phyloP scores from a whole-genome alignment of 2,113 vertebrate species.

The Alethe castanea region DNA sequence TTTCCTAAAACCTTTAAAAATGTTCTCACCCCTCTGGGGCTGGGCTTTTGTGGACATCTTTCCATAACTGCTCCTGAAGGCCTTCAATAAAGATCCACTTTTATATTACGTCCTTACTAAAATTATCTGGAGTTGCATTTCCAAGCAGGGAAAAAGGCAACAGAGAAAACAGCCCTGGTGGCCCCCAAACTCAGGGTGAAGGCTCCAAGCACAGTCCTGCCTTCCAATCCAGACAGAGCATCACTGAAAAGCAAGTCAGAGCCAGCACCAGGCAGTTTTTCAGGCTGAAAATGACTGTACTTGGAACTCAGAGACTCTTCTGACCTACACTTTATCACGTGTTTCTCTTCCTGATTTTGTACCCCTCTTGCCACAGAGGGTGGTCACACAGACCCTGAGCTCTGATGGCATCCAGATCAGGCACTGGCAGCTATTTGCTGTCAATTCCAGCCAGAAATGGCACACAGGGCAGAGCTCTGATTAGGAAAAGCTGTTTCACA shows the following conservation, averaged over 20 bases:
- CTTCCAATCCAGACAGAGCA: neutral
- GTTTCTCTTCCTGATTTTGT: neutral
- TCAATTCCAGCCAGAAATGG: neutral
- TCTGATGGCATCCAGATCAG: neutral
- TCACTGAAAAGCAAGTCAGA: neutral
- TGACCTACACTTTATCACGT: neutral
- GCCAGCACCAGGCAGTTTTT: neutral
- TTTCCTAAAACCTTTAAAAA: neutral
- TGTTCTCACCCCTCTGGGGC: neutral
- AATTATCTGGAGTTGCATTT: neutral
- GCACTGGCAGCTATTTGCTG: rapidly evolving
- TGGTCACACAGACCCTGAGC: neutral
- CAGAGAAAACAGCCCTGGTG: neutral
- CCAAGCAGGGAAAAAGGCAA: neutral
- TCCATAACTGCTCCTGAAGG: neutral
- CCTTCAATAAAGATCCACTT: neutral
- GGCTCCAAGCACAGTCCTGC: neutral
- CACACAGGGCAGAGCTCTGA: neutral
- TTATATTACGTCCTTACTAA: neutral
- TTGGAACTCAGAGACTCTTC: neutral
- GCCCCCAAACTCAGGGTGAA: rapidly evolving
- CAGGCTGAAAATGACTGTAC: neutral
- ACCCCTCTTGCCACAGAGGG: neutral
- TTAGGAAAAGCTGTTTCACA: slow-evolving; percentile 52
- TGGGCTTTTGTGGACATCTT: neutral